Evolutionary conservation across 2,888 invertebrate species (phyloP), one percentile per base, ranked within the genome.

Genomic region (Pammene fasciana): DNA sequence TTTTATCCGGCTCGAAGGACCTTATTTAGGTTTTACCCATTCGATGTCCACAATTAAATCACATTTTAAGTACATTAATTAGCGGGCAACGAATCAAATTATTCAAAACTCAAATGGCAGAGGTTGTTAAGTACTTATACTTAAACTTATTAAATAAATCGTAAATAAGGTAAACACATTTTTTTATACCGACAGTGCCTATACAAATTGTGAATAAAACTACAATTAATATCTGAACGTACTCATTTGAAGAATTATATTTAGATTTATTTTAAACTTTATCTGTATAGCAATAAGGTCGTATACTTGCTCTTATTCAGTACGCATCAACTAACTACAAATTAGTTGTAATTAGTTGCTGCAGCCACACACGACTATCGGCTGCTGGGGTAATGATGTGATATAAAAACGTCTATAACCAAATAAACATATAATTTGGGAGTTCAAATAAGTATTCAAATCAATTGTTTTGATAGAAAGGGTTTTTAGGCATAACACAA

Each of bases 371-470:
- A 81, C 83, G 84, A 83, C 77, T 78, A 75, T 56, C 52, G 67
- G 45, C 67, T 70, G 61, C 75, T 26, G 11, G 13, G 26, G 11
- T 13, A 52, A 26, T 48, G 13, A 48, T 18, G 48, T 16, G 10
- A 48, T 78, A 80, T 73, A 68, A 78, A 77, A 74, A 77, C 65
- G 62, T 81, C 76, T 75, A 72, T 73, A 76, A 78, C 74, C 74
- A 76, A 82, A 57, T 80, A 79, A 83, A 86, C 84, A 77, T 87
- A 76, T 90, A 89, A 90, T 90, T 90, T 87, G 75, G 77, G 75
- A 81, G 80, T 81, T 71, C 67, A 79, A 87, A 83, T 84, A 87
- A 90, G 90, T 88, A 85, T 84, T 89, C 85, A 86, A 82, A 87
- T 82, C 82, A 84, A 86, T 87, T 86, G 85, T 86, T 88, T 81